phyloP scores from a whole-genome alignment of 2,113 vertebrate genomes.

The Pomatostomus ruficeps region DNA sequence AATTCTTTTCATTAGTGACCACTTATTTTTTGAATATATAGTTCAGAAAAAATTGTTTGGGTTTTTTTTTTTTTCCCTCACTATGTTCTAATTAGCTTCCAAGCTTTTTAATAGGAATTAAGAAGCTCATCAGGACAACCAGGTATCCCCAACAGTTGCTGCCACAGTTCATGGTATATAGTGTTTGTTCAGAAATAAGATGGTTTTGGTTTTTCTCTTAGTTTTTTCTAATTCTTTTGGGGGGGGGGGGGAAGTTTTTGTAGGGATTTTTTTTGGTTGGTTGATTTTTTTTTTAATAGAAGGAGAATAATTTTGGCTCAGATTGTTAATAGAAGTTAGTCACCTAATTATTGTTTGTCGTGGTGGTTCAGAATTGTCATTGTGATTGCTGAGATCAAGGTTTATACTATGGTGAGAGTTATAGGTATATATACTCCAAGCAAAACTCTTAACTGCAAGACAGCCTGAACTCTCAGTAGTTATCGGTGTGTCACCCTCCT shows the following conservation, averaged over 20 bases:
- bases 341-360: background rate
- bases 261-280: background rate
- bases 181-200: background rate
- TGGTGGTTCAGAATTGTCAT: background rate
- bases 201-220: background rate
- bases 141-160: background rate
- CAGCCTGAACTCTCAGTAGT: background rate
- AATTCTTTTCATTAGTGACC: background rate
- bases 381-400: background rate
- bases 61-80: background rate
- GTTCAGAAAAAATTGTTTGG: background rate
- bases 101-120: background rate
- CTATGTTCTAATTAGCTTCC: background rate
- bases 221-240: fast-evolving
- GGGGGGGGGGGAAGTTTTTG: fast-evolving
- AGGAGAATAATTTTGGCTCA: background rate
- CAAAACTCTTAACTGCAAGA: background rate
- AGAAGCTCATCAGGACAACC: background rate
- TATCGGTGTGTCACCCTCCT: background rate
- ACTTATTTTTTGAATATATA: background rate
- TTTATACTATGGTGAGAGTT: background rate
- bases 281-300: background rate
- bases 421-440: background rate
- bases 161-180: fast-evolving
- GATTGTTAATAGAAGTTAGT: background rate